Evolutionary conservation across 2,888 invertebrate genomes (phyloP).

Genomic region (Punctoribates punctum): DNA sequence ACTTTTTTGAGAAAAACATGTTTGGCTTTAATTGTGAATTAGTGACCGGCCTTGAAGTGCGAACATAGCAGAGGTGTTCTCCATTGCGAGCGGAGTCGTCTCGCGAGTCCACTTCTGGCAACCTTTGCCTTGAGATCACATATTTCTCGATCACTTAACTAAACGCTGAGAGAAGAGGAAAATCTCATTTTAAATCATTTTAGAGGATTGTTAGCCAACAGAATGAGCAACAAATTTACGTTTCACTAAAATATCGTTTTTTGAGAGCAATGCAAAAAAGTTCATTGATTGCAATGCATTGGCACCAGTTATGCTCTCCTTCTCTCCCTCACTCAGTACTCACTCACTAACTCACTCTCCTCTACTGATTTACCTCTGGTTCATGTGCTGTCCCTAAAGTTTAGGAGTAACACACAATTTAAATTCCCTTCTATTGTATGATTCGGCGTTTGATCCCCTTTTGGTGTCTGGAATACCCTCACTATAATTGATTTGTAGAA

Average conservation of each 20-base stretch:
- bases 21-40: slow-evolving; percentile 26
- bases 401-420: not conserved
- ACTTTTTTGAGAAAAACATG: slow-evolving; percentile 25
- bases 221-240: not conserved
- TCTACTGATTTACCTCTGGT: not conserved
- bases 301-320: not conserved
- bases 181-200: not conserved
- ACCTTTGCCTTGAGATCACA: slow-evolving; percentile 34
- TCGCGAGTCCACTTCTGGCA: not conserved
- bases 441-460: not conserved
- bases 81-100: not conserved
- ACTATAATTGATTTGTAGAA: not conserved
- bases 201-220: not conserved
- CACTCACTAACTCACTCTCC: not conserved
- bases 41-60: slow-evolving; percentile 31
- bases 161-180: slow-evolving; percentile 11
- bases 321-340: too few relatives aligned
- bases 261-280: not conserved
- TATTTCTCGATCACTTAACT: not conserved
- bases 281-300: not conserved
- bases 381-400: not conserved
- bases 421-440: not conserved
- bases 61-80: not conserved
- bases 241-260: not conserved
- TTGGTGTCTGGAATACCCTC: not conserved